Evolutionary conservation across 2,113 vertebrate genomes (phyloP), one percentile per base, ranked within the genome.

Genomic region (Chloropsis hardwickii): DNA sequence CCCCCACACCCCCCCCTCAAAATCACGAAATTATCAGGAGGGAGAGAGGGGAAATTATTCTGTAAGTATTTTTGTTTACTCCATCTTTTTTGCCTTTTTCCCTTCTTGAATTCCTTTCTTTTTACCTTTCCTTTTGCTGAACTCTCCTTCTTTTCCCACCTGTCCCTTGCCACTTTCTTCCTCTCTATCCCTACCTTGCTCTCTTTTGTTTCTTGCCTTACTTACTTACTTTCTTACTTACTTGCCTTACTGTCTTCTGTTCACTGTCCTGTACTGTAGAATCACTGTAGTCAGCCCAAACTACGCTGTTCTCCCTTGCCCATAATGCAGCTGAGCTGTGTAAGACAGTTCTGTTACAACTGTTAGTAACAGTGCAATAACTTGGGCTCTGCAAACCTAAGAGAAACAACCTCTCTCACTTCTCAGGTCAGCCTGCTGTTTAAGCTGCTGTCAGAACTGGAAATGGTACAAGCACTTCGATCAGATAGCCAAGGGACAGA

Each of bases 71-170:
- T 85, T 74, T 45, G 6, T 48, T 77, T 51, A 14, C 88, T 79
- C 16, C 16, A 12, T 40, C 4, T 86, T 87, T 82, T 7, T 25
- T 0, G 0, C 1, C 2, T 20, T 47, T 65, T 33, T 31, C 31
- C 7, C 9, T 37, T 42, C 27, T 40, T 27, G 2, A 45, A 8
- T 19, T 73, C 14, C 17, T 70, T 79, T 6, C 1, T 50, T 88
- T 92, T 35, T 48, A 20, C 3, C 9, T 81, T 80, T 67, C 3
- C 2, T 65, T 57, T 76, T 33, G 4, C 15, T 62, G 18, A 51
- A 31, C 5, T 9, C 10, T 29, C n/a, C 10, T 8, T 45, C 15
- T 42, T 64, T 78, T 42, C 16, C 9, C 17, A 18, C 6, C 29
- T n/a, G 24, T 51, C 8, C 15, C 18, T 42, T 31, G 12, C 12